These are phyloP conservation scores for Lophotriccus pileatus DNA, from an alignment of 2,797 vertebrate genomes.

Conservation along the genomic window DNA sequence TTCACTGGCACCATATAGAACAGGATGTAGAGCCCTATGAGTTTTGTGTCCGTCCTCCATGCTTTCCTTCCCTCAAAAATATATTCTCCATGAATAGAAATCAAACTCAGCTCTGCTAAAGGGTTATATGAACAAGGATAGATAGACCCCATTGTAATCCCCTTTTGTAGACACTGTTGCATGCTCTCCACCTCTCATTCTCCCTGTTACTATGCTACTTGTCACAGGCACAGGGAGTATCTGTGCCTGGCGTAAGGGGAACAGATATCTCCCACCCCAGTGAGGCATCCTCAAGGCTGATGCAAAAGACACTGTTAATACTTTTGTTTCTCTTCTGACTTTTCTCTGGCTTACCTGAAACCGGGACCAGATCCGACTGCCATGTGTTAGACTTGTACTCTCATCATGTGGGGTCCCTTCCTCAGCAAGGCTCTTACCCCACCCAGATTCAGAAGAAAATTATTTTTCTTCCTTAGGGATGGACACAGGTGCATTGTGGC, in stretches of 20 bases:
- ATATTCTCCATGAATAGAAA: not conserved
- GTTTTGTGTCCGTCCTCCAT: not conserved
- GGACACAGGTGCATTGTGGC: not conserved
- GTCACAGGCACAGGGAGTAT: not conserved
- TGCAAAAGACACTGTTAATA: not conserved
- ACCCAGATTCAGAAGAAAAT: not conserved
- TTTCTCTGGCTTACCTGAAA: not conserved
- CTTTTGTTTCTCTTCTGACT: not conserved
- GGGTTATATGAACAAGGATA: not conserved
- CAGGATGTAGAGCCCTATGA: not conserved
- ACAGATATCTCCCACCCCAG: not conserved
- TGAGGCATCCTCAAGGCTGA: not conserved
- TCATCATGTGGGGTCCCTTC: rapidly evolving
- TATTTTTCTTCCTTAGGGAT: not conserved
- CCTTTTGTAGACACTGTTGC: not conserved
- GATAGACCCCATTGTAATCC: not conserved
- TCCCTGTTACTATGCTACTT: not conserved
- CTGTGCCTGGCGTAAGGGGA: not conserved
- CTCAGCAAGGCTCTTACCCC: not conserved
- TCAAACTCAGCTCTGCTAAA: not conserved
- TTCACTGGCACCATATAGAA: not conserved
- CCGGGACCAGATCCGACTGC: not conserved
- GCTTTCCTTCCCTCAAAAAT: not conserved
- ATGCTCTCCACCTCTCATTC: not conserved
- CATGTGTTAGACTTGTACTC: not conserved